Evolutionary conservation across 30 jellyfish, hydroid and myxozoan genomes (phyloP), one percentile per base, ranked within the genome.

Genomic region (Hydractinia symbiolongicarpus): DNA sequence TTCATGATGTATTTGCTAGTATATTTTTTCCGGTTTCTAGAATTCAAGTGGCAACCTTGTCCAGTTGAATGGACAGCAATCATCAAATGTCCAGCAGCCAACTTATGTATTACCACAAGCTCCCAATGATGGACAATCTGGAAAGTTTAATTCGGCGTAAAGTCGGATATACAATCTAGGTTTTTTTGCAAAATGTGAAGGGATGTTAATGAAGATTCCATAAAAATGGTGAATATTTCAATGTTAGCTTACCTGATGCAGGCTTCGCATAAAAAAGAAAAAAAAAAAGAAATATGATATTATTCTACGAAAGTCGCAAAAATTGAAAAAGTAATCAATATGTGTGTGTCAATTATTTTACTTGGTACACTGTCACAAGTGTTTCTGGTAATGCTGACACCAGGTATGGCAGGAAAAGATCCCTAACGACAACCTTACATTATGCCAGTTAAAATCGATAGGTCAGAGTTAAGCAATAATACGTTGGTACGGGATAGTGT

Each of bases 71-170:
- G 56, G 62, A 19, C 83, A 61, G 51, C 87, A 79, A 58, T 21
- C 58, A 7, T 52, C 79, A 15, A 67, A 53, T 7, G 68, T 53
- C 6, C 97, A 90, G 54, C 97, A 90, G 52, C 97, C 97, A 67
- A 90, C 97, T 4, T 90, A 90, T 82, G 97, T 90, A n/a, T 82
- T 90, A 9, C 76, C 86, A 77, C 97, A 90, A 73, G 89, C 97
- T 13, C 82, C 95, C 54, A 91, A 91, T 13, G 97, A 90, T 21
- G 94, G 86, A 21, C 96, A 90, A 61, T 77, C 89, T 9, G 87
- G 87, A 61, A 4, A 8, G 40, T 8, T 6, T 9, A 5, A 40
- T 62, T 57, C n/a, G 13, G n/a, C 68, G n/a, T n/a, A n/a, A n/a
- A n/a, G n/a, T n/a, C n/a, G n/a, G n/a, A n/a, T n/a, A n/a, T n/a